These are phyloP conservation scores for Glyphotaelius pellucidus DNA, from an alignment of 2,888 invertebrate genomes.

Conservation along the genomic window DNA sequence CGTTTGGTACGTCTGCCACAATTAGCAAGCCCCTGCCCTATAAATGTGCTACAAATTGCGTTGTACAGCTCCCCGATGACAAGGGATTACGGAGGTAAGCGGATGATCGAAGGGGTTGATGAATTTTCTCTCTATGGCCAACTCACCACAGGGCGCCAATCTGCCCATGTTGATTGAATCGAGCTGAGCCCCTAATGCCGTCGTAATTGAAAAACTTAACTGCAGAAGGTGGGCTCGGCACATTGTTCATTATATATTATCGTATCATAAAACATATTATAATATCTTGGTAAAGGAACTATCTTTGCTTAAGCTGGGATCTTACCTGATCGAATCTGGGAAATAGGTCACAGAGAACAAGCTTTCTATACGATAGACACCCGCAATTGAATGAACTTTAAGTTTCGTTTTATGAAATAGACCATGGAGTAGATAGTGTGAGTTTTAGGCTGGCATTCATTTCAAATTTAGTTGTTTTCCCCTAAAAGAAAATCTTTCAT, in stretches of 20 bases:
- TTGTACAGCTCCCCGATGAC: constrained; percentile 2
- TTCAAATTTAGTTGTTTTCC: neutral
- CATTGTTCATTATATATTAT: neutral
- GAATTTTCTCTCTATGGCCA: constrained; percentile 2
- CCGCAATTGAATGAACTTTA: no score
- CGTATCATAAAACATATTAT: neutral
- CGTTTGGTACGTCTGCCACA: neutral
- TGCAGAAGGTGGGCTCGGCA: neutral
- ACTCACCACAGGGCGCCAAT: neutral
- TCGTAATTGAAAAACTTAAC: neutral
- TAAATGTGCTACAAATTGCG: neutral
- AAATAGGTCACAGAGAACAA: no score
- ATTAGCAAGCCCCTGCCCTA: neutral
- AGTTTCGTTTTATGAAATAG: no score
- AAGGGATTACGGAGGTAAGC: neutral
- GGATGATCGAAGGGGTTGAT: neutral
- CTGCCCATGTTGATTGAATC: neutral
- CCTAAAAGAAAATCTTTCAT: neutral
- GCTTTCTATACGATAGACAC: no score
- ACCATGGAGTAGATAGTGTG: no score
- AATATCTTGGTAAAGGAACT: neutral
- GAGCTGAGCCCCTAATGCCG: neutral
- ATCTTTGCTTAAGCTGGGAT: neutral
- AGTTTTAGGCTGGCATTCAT: neutral
- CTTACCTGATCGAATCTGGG: no score